Evolutionary conservation across 2,797 vertebrate species (phyloP).

Genomic region (Urosaurus nigricauda): DNA sequence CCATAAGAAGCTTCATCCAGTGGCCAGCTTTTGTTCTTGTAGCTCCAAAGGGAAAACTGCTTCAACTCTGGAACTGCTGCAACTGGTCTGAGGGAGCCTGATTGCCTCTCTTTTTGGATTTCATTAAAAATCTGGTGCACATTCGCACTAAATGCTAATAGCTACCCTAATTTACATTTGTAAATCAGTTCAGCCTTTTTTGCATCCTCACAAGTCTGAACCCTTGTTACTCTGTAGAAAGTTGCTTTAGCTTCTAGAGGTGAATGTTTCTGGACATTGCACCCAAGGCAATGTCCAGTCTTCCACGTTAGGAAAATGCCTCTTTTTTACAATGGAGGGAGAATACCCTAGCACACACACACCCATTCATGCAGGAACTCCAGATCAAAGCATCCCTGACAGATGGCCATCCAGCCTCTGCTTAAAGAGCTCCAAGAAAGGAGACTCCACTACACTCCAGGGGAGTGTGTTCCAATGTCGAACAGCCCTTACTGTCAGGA

Average conservation of each 20-base stretch:
- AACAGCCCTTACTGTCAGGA: no score
- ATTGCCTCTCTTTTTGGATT: neutral
- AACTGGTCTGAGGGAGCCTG: neutral
- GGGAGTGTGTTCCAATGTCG: no score
- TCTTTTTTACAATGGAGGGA: neutral
- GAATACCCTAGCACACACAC: neutral
- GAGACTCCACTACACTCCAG: no score
- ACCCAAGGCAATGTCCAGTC: neutral
- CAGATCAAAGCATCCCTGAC: no score
- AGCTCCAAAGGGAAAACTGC: neutral
- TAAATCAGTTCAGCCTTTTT: neutral
- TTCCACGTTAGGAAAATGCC: neutral
- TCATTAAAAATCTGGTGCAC: neutral
- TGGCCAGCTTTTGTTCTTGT: no score
- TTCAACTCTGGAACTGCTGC: neutral
- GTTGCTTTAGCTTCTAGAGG: neutral
- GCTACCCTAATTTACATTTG: no score
- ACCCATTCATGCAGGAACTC: no score
- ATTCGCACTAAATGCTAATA: neutral
- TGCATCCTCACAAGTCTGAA: neutral
- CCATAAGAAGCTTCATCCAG: neutral
- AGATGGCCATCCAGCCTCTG: no score
- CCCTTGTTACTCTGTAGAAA: neutral
- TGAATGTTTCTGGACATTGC: neutral
- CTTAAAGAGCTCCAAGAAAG: no score